These are phyloP conservation scores for Psittacula echo DNA, from an alignment of 2,797 vertebrate genomes.

Conservation along the genomic window DNA sequence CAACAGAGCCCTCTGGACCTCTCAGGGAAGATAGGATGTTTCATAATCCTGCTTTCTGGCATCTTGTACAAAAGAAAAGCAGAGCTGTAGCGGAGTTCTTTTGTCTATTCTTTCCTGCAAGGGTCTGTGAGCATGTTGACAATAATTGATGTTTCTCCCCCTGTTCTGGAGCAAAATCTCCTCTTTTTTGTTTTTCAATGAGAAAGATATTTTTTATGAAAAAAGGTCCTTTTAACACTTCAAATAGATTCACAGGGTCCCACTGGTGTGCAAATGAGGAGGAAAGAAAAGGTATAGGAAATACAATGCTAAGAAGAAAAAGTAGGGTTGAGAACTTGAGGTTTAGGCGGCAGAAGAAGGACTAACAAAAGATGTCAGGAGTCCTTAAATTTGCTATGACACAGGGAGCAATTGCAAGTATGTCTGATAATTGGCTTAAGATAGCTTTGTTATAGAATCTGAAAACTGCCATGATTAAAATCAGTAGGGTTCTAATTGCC, in stretches of 20 bases:
- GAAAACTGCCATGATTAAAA: conserved; percentile 9
- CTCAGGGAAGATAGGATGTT: not conserved
- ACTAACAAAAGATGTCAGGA: not conserved
- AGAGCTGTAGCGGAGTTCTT: not conserved
- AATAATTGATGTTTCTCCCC: not conserved
- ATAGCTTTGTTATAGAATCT: not conserved
- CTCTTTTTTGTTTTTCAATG: not conserved
- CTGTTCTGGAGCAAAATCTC: not conserved
- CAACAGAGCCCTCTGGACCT: not conserved
- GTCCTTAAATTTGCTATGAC: not conserved
- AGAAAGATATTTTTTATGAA: not conserved
- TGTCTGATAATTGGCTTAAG: not conserved
- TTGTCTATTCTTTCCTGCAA: not conserved
- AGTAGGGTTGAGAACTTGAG: not conserved
- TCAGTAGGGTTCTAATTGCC: not conserved
- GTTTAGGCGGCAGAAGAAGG: not conserved
- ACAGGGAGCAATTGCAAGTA: not conserved
- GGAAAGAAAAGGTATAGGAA: not conserved
- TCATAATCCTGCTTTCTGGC: not conserved
- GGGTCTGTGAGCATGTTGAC: not conserved
- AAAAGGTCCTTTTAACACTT: not conserved
- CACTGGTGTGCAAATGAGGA: not conserved
- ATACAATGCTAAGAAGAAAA: not conserved
- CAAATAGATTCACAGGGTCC: not conserved
- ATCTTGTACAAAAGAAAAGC: not conserved